A percentile compares a stretch with the other conserved stretches of the same genome.
Evolutionary conservation across 2,797 vertebrate genomes (phyloP).

Genomic region (Siniperca undulata): DNA sequence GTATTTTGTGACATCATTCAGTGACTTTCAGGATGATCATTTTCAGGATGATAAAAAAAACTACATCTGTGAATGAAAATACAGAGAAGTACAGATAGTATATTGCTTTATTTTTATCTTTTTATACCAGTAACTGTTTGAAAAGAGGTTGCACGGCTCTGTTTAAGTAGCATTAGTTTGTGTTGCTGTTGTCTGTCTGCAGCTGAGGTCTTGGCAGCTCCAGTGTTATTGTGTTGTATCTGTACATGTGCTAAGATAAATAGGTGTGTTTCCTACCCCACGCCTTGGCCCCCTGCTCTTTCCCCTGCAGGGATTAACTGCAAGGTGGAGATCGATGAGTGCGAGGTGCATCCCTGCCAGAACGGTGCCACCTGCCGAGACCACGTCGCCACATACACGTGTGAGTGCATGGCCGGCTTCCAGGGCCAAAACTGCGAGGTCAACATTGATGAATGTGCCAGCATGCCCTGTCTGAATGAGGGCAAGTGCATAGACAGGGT

Average conservation of each 20-base stretch:
- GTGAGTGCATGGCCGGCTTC: slow-evolving; percentile 89
- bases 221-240: slow-evolving; percentile 26
- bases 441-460: slow-evolving; percentile 92
- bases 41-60: neutral
- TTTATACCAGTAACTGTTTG: neutral
- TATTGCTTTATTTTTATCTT: neutral
- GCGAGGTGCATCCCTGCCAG: slow-evolving; percentile 89
- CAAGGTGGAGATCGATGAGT: slow-evolving; percentile 92
- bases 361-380: slow-evolving; percentile 89
- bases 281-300: slow-evolving; percentile 15
- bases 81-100: neutral
- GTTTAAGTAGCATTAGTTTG: slow-evolving; percentile 32
- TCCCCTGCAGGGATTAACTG: slow-evolving; percentile 86
- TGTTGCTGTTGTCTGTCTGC: neutral
- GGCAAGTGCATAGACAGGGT: slow-evolving; percentile 89
- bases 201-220: slow-evolving; percentile 24
- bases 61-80: neutral
- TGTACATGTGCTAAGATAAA: slow-evolving; percentile 38
- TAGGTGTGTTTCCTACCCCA: slow-evolving; percentile 34
- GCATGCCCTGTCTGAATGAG: slow-evolving; percentile 88
- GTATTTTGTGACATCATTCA: neutral
- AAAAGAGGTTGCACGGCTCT: neutral
- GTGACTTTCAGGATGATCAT: neutral
- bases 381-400: slow-evolving; percentile 89
- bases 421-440: slow-evolving; percentile 89